Base-by-base conservation (phyloP, 2,113 vertebrate species). In the Desmodus rotundus region DNA sequence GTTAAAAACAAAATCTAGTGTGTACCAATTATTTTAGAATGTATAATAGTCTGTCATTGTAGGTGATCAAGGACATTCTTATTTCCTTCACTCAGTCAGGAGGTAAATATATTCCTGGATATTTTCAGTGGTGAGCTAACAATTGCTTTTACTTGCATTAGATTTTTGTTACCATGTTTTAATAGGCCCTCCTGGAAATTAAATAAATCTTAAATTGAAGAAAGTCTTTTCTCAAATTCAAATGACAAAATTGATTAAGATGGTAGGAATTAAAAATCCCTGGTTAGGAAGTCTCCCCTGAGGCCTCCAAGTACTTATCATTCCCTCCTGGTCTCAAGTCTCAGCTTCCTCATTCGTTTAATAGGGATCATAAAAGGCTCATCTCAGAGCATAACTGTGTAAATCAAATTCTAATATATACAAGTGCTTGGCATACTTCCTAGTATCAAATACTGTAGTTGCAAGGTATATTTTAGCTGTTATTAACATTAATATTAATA, bases 21-120 rank as follows among this genome's bases (percentile, higher is more conserved):
- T 14, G 41, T 54, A 76, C 22, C 36, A 87, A 81, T 84, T 31
- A 78, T 54, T 93, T 94, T 91, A 91, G 45, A 91, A 95, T 87
- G 80, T 90, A 76, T 81, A 77, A 89, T 74, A 92, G 84, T 87
- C 56, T 92, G 19, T 61, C 28, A 22, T 93, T 89, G 82, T 54
- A 56, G 26, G 20, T 87, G 33, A 89, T 13, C n/a, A 45, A 96
- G 33, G 7, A 17, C 56, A 76, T 74, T 85, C 7, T 93, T 89
- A 56, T 54, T 88, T 95, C 70, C 31, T 94, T 76, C 19, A 50
- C 54, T 94, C 78, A 83, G 3, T 73, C 38, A 94, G 91, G 38
- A 80, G 38, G 31, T 93, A 93, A 96, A 80, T 36, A 38, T 72
- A 76, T 63, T 33, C 22, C 31, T 41, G 61, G 43, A 9, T 94